Evolutionary conservation across 2,888 invertebrate genomes (phyloP).

Genomic region (Rhagonycha fulva): DNA sequence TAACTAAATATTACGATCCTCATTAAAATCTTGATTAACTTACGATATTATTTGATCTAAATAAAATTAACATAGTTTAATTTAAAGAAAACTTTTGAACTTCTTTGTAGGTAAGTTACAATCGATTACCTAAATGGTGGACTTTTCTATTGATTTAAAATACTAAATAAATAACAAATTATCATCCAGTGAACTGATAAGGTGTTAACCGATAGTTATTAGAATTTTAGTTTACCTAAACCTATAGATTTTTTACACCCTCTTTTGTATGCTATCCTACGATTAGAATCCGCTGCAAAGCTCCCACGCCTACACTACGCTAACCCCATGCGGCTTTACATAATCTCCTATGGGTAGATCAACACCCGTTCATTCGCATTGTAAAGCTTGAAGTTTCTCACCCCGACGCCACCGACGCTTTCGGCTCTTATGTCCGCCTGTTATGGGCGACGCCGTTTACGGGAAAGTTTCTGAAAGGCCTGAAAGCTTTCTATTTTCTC

Average conservation of each 20-base stretch:
- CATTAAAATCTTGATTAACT: background rate
- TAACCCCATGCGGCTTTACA: conserved; percentile 17
- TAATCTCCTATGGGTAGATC: conserved; percentile 33
- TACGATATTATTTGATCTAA: background rate
- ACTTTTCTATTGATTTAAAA: background rate
- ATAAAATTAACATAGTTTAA: background rate
- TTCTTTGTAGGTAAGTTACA: too few relatives aligned
- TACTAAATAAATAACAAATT: background rate
- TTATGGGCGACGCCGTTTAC: conserved; percentile 39
- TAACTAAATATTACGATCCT: background rate
- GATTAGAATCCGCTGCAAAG: conserved; percentile 26
- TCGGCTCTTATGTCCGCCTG: conserved; percentile 38
- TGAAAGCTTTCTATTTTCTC: conserved; percentile 25
- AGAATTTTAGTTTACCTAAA: background rate
- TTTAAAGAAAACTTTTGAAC: too few relatives aligned
- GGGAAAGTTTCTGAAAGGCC: conserved; percentile 38
- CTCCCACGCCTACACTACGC: conserved; percentile 26
- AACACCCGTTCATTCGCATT: conserved; percentile 29
- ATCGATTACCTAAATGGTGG: too few relatives aligned
- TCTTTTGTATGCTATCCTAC: conserved; percentile 24
- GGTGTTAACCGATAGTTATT: background rate
- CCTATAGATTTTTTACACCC: background rate
- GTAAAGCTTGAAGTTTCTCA: conserved; percentile 32
- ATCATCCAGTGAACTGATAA: background rate
- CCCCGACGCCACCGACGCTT: conserved; percentile 41